Evolutionary conservation across 1,140 invertebrate genomes (phyloP).

Genomic region (Goniozus legneri): DNA sequence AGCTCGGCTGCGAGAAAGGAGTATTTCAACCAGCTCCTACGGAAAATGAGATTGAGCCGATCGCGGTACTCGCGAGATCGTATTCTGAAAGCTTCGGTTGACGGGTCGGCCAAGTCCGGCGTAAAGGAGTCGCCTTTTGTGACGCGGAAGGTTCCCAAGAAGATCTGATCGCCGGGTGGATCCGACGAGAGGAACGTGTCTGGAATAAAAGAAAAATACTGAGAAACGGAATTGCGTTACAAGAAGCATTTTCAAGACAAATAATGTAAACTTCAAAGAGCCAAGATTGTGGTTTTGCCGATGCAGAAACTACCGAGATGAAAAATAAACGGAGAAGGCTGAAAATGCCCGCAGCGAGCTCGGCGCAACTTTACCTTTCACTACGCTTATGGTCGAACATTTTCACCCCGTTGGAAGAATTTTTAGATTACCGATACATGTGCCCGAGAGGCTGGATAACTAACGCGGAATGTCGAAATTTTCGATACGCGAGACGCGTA

Average conservation of each 20-base stretch:
- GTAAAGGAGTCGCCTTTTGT: conserved; percentile 63
- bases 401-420: conserved; percentile 15
- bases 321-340: too few species aligned
- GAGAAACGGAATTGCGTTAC: too few species aligned
- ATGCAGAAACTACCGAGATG: too few species aligned
- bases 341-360: conserved; percentile 9
- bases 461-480: too few species aligned
- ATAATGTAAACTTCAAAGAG: too few species aligned
- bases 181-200: conserved; percentile 78
- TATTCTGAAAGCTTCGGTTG: conserved; percentile 62
- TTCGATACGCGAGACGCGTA: too few species aligned
- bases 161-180: conserved; percentile 71
- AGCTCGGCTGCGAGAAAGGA: conserved; percentile 69
- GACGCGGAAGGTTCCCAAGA: conserved; percentile 73
- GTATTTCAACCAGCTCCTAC: conserved; percentile 65
- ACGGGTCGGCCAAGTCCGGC: conserved; percentile 64
- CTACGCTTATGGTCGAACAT: conserved; percentile 13
- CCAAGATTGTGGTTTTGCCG: too few species aligned
- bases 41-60: conserved; percentile 70
- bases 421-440: conserved; percentile 13
- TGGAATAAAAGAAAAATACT: too few species aligned
- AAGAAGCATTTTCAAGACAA: too few species aligned
- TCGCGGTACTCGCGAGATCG: conserved; percentile 71
- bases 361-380: conserved; percentile 32
- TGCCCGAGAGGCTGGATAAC: conserved; percentile 11